Evolutionary conservation across 37 sponge, comb jelly and placozoan genomes (phyloP), one percentile per base, ranked within the genome.

Genomic region (Oscarella lobularis): DNA sequence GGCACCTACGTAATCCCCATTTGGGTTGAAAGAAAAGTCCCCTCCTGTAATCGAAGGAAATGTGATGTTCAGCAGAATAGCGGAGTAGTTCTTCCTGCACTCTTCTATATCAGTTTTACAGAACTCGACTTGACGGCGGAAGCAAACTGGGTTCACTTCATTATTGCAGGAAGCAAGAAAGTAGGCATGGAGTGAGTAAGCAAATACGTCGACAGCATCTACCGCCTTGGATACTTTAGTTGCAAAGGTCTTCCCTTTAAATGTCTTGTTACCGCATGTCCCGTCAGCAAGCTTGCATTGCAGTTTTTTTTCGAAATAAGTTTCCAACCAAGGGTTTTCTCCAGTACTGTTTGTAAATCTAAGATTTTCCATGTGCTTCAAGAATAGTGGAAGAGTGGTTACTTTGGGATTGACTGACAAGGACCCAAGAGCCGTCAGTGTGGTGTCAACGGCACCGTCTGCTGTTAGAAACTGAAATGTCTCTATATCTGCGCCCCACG

Each of bases 171-270:
- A 85, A 31, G 77, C 82, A 34, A 67, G 40, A 0, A 75, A 74
- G 40, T 87, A 85, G 39, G 60, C 76, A 29, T 90, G 74, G 0
- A 90, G 72, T 32, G 95, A 87, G 71, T 80, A 48, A 2, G 95
- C 95, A 72, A 69, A 68, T 0, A 83, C 80, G 67, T 84, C 81
- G 0, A 90, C 88, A 68, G 95, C 91, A 82, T 94, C 95, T 14
- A 90, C 82, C 6, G 81, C 85, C 31, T 88, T 74, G 0, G 91
- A 86, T 27, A 87, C 72, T 3, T 81, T 77, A 14, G 71, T 81
- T 31, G 81, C 85, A 38, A 90, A 86, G 27, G 54, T 35, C 73
- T 85, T 90, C 1, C 37, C 38, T 20, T 72, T 20, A n/a, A n/a
- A n/a, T n/a, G n/a, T n/a, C n/a, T n/a, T n/a, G n/a, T n/a, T n/a